phyloP scores from a whole-genome alignment of 2,797 vertebrate species.

The Chaetophractus vellerosus region DNA sequence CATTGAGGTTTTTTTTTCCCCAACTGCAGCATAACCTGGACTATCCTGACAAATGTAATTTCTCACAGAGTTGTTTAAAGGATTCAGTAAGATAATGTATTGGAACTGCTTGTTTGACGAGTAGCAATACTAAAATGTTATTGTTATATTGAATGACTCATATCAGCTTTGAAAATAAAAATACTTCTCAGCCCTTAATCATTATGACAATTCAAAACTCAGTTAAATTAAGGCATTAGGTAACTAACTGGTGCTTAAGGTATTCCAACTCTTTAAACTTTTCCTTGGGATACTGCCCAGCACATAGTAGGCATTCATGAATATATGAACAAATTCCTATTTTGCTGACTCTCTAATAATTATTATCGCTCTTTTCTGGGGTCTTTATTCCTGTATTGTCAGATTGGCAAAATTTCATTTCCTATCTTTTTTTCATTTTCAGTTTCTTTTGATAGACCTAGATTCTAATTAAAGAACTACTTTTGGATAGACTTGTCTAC shows the following conservation, averaged over 20 bases:
- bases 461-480: constrained; percentile 6
- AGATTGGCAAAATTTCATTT: constrained; percentile 30
- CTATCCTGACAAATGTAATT: background rate
- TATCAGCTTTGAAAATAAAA: background rate
- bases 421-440: background rate
- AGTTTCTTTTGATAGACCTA: background rate
- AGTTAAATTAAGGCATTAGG: background rate
- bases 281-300: background rate
- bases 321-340: background rate
- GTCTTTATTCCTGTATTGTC: background rate
- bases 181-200: background rate
- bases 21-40: background rate
- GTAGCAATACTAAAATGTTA: constrained; percentile 15
- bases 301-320: background rate
- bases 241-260: background rate
- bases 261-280: constrained; percentile 43
- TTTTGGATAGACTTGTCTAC: background rate
- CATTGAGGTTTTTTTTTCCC: background rate
- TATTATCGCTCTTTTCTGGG: background rate
- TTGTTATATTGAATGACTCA: background rate
- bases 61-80: constrained; percentile 1
- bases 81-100: background rate
- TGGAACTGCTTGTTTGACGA: background rate
- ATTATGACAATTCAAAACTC: constrained; percentile 37
- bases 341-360: constrained; percentile 1